These are phyloP conservation scores for Leptinotarsa defecta DNA, from an alignment of 1,140 invertebrate species.

Conservation along the genomic window DNA sequence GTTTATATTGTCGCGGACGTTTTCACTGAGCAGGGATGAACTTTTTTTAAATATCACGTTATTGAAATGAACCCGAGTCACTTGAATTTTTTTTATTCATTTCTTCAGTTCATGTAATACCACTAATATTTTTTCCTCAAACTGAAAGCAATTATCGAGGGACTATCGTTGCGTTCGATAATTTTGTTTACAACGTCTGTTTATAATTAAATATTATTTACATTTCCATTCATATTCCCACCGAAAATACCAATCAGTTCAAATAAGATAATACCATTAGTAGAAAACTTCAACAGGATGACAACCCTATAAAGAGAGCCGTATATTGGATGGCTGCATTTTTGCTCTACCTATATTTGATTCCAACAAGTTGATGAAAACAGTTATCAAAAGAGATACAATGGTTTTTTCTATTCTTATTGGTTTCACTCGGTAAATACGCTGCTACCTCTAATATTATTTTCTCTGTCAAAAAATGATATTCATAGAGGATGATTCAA, in stretches of 20 bases:
- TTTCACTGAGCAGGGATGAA: not conserved
- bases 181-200: slow-evolving; percentile 12
- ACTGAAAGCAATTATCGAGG: not conserved
- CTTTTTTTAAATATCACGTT: slow-evolving; percentile 1
- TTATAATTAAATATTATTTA: slow-evolving; percentile 25
- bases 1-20: slow-evolving; percentile 14
- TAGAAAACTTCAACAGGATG: not conserved
- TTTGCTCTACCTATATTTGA: no score
- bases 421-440: no score
- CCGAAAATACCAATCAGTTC: slow-evolving; percentile 13
- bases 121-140: slow-evolving; percentile 9
- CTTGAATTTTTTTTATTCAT: not conserved
- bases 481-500: no score
- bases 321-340: not conserved
- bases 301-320: not conserved
- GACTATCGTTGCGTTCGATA: not conserved
- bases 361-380: no score
- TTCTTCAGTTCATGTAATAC: not conserved
- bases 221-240: slow-evolving; percentile 9
- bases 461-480: no score
- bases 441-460: no score
- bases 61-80: not conserved
- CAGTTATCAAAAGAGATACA: no score
- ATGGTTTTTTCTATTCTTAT: no score
- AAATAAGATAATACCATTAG: slow-evolving; percentile 11